phyloP scores from a whole-genome alignment of 2,888 invertebrate genomes.

The Nomada hirtipes region DNA sequence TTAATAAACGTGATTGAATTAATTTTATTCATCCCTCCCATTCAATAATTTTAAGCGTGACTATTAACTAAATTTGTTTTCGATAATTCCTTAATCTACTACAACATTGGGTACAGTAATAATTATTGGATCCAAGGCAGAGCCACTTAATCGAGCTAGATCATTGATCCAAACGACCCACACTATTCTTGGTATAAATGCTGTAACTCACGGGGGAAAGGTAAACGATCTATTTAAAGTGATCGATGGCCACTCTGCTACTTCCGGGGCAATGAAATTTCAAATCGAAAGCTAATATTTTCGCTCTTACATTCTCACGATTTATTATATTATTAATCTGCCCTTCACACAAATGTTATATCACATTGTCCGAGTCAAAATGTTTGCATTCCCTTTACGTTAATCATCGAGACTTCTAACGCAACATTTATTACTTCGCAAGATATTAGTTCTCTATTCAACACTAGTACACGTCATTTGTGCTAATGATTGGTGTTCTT shows the following conservation, averaged over 20 bases:
- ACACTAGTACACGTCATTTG: too few relatives aligned
- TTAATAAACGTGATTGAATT: too few relatives aligned
- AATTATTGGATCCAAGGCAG: neutral
- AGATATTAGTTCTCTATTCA: too few relatives aligned
- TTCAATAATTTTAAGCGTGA: too few relatives aligned
- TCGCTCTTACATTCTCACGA: neutral
- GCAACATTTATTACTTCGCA: too few relatives aligned
- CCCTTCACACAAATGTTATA: too few relatives aligned
- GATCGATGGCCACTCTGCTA: slow-evolving; percentile 12
- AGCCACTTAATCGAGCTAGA: neutral
- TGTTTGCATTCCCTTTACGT: too few relatives aligned
- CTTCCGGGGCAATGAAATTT: slow-evolving; percentile 15
- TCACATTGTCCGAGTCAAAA: too few relatives aligned
- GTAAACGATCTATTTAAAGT: slow-evolving; percentile 43
- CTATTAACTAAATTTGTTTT: neutral
- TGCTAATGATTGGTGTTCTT: too few relatives aligned
- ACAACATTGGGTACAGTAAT: neutral
- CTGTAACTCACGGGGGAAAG: slow-evolving; percentile 3
- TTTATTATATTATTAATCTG: neutral
- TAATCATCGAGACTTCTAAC: too few relatives aligned
- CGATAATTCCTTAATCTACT: neutral
- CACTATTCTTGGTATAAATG: slow-evolving; percentile 18
- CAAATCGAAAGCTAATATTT: slow-evolving; percentile 4
- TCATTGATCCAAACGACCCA: slow-evolving; percentile 3
- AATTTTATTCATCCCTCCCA: too few relatives aligned